A percentile compares a stretch with the other conserved stretches of the same genome.
Evolutionary conservation across 2,113 vertebrate species (phyloP).

Genomic region (Scomber colias): DNA sequence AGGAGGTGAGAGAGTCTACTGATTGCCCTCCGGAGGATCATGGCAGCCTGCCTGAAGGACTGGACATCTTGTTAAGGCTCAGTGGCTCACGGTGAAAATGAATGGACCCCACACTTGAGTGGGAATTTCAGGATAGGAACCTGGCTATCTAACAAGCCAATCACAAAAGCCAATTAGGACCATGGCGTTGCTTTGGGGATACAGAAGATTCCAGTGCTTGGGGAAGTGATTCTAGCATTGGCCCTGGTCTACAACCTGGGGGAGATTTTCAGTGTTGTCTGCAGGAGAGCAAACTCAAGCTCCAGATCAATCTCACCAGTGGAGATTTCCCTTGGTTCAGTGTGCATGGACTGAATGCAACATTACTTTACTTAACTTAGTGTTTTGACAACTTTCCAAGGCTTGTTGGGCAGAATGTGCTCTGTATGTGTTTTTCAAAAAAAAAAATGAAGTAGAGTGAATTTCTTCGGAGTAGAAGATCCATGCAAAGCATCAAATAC

Average conservation of each 20-base stretch:
- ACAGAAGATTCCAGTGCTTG: constrained; percentile 74
- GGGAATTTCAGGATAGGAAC: constrained; percentile 77
- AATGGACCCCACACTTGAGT: constrained; percentile 75
- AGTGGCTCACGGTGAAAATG: constrained; percentile 76
- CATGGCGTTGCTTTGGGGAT: constrained; percentile 74
- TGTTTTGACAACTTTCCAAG: constrained; percentile 65
- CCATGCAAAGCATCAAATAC: not conserved
- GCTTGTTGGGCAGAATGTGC: constrained; percentile 19
- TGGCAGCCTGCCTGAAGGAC: constrained; percentile 66
- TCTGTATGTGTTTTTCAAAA: not conserved
- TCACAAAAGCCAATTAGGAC: constrained; percentile 87
- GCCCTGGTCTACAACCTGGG: constrained; percentile 66
- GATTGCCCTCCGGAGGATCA: constrained; percentile 81
- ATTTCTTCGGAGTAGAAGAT: constrained; percentile 5
- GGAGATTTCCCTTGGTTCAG: constrained; percentile 78
- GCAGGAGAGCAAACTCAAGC: constrained; percentile 69
- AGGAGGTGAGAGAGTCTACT: constrained; percentile 69
- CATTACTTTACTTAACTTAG: constrained; percentile 65
- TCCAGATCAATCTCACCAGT: constrained; percentile 77
- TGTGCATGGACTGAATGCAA: constrained; percentile 77
- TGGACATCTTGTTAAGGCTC: constrained; percentile 80
- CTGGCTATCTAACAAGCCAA: constrained; percentile 82
- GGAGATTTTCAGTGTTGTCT: constrained; percentile 68
- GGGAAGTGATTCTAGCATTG: constrained; percentile 74
- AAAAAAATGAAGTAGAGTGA: not conserved